Base-by-base conservation (phyloP, 2,888 invertebrate species). In the Andrena flavipes region DNA sequence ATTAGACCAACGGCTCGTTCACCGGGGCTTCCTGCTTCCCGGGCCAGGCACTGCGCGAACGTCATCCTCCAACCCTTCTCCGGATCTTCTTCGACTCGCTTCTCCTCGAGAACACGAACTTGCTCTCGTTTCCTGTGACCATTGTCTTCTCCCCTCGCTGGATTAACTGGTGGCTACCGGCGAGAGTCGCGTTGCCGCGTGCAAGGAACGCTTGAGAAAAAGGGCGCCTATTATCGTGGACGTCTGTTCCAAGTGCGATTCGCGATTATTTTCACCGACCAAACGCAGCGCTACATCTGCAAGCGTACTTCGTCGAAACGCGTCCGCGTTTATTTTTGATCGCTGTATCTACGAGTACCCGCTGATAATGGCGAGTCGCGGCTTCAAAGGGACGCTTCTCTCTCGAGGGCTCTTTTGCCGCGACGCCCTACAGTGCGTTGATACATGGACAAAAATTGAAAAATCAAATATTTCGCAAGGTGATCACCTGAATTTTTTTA, bases 301-400 rank as follows among this genome's bases (percentile, higher is more conserved):
- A 59, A 49, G 64, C 33, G 49, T 30, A 23, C 20, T 51, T 42
- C 54, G 64, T 10, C 64, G 70, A 63, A 68, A 77, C 77, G 65
- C 54, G 68, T 60, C 59, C 33, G 72, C 60, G 77, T 87, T 88
- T 87, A 88, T 87, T 88, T 87, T 88, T 76, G 85, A 88, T 87
- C 83, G 77, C 20, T 60, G 49, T 59, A 49, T 63, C 76, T 80
- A 72, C 60, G 65, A 70, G 72, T 59, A 23, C 30, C 72, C 73
- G 64, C 73, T 76, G 78, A 65, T 78, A 87, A 89, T 84, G 80
- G 70, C 84, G 79, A 80, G 78, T 30, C 76, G 59, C 42, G 77
- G 80, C 87, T 60, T 79, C 76, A 83, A 77, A 76, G 76, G 65
- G 75, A 67, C 71, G 23, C 60, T 59, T 42, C 68, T 42, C 68